A percentile compares a stretch with the other conserved stretches of the same genome.
phyloP scores from a whole-genome alignment of 2,888 invertebrate genomes.

The Entomobrya proxima region DNA sequence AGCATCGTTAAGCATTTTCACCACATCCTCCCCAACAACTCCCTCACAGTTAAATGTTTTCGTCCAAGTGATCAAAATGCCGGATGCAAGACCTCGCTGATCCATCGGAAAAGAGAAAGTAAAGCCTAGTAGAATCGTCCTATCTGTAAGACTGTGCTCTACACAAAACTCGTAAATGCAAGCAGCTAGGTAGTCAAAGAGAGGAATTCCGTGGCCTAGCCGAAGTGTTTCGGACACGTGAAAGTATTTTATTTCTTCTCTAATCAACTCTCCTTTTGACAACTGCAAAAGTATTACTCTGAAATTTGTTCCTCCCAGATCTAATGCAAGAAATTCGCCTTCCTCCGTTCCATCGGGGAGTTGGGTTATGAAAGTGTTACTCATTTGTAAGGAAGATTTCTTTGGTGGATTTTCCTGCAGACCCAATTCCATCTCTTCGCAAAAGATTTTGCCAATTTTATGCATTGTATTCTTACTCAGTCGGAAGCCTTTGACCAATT shows the following conservation, averaged over 20 bases:
- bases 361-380: constrained; percentile 86
- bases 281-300: constrained; percentile 78
- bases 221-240: constrained; percentile 80
- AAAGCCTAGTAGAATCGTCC: constrained; percentile 84
- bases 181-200: constrained; percentile 87
- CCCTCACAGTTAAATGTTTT: constrained; percentile 88
- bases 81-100: constrained; percentile 85
- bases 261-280: constrained; percentile 79
- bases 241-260: constrained; percentile 82
- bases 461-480: constrained; percentile 78
- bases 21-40: constrained; percentile 84
- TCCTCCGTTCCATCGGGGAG: constrained; percentile 81
- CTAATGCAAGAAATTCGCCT: constrained; percentile 83
- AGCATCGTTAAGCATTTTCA: constrained; percentile 83
- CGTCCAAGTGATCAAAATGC: constrained; percentile 89
- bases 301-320: constrained; percentile 90
- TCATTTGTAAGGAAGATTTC: constrained; percentile 84
- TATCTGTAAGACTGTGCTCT: constrained; percentile 81
- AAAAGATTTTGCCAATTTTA: constrained; percentile 81
- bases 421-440: constrained; percentile 82
- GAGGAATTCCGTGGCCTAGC: constrained; percentile 81
- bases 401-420: constrained; percentile 80
- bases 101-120: constrained; percentile 91
- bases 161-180: constrained; percentile 85
- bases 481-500: constrained; percentile 47